Base-by-base conservation (phyloP, 2,888 invertebrate genomes). In the Ditylenchus weischeri region DNA sequence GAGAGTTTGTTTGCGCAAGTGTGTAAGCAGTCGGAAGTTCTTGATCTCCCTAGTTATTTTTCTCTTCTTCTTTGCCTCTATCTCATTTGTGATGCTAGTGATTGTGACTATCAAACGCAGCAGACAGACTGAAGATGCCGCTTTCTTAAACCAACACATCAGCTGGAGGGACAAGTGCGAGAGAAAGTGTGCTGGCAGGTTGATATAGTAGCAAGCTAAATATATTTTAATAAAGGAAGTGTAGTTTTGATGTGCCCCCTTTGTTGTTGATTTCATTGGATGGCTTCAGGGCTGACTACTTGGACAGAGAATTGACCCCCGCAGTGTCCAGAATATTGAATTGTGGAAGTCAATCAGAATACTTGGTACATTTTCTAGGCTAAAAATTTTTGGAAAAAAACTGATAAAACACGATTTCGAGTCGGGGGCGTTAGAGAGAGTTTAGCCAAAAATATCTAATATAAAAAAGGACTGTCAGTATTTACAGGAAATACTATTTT, bases 241-340 rank as follows among this genome's bases (percentile, higher is more conserved):
- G 57, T 49, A 75, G 69, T 15, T 73, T 74, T 65, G 69, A 70
- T 43, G 70, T 74, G 19, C 77, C 77, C 13, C 77, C 76, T 21
- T 65, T 76, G 11, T 59, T 76, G 38, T 23, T 76, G 62, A 74
- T 76, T n/a, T 69, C 69, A 35, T 54, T 81, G 60, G 81, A 81
- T 54, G 81, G 81, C 0, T 81, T 81, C 63, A 70, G 79, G 2
- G 69, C 72, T 18, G 76, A 79, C 57, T 80, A 79, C 57, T 73
- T 80, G 62, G 65, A 75, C 49, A 61, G 73, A 21, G 73, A 76
- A 15, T 49, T 73, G 36, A 73, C 73, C 13, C 73, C 75, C 35
- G 75, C 73, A 43, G 71, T 73, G 47, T 57, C 62, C 2, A 62
- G 70, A 47, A 64, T 69, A n/a, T 21, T 59, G 35, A 57, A 69